Conservation (phyloP, 2,888 invertebrate genomes). For the Chymomyza caudatula region DNA sequence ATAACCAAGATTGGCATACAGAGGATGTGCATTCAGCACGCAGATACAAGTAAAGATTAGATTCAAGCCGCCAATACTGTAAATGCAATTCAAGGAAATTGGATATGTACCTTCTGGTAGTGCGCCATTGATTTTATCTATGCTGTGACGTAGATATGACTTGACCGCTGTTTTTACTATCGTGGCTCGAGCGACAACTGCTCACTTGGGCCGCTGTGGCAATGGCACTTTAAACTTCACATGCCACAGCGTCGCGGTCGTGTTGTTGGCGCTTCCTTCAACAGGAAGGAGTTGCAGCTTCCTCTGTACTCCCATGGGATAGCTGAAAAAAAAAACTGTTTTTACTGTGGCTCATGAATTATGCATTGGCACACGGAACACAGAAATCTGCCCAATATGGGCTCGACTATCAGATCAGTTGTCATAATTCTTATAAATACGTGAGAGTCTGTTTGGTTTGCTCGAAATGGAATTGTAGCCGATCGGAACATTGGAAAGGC, state of each 20-base stretch:
- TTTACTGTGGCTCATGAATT: constrained; percentile 56
- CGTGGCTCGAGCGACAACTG: constrained; percentile 3
- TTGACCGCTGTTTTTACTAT: constrained; percentile 17
- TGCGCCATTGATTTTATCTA: constrained; percentile 50
- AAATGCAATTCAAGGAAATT: constrained; percentile 65
- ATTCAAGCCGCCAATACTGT: constrained; percentile 47
- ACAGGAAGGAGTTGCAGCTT: constrained; percentile 12
- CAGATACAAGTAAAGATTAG: constrained; percentile 66
- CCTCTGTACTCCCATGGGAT: constrained; percentile 2
- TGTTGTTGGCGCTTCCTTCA: constrained; percentile 57
- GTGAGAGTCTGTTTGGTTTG: constrained; percentile 34
- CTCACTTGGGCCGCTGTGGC: constrained; percentile 20
- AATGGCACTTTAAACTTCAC: constrained; percentile 35
- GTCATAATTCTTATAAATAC: constrained; percentile 71
- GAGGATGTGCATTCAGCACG: background rate
- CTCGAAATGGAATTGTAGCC: background rate
- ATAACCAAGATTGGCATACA: constrained; percentile 1
- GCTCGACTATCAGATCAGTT: constrained; percentile 70
- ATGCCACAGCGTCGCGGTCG: constrained; percentile 36
- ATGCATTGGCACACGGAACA: constrained; percentile 64
- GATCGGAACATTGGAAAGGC: constrained; percentile 46
- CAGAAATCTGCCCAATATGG: constrained; percentile 64
- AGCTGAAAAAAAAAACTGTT: background rate
- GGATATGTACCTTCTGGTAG: constrained; percentile 43
- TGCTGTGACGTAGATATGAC: constrained; percentile 27